Evolutionary conservation across 2,113 vertebrate genomes (phyloP), one percentile per base, ranked within the genome.

Genomic region (Rattus rattus): DNA sequence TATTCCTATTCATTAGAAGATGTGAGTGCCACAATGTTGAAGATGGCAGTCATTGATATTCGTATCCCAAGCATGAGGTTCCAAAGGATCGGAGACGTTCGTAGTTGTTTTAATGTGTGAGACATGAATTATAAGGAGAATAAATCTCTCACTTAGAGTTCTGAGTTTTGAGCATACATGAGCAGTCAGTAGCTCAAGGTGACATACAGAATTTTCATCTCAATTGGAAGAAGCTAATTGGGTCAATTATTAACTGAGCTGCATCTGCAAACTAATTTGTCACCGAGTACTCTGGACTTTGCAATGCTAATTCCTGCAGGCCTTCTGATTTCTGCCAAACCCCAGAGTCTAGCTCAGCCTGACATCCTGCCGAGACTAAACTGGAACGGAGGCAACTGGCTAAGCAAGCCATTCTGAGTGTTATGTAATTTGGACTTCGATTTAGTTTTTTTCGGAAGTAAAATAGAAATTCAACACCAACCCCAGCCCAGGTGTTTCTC

Each of bases 351-450:
- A 89, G 91, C 85, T 94, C 36, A 56, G 72, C 43, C 72, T 95
- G 76, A 95, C 67, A 43, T 73, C 54, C 97, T 89, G 87, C 9
- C 39, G 96, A 87, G 96, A 88, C 70, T 52, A 36, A 76, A 49
- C 30, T 97, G 95, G 96, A 95, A 59, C 80, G 81, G 56, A 88
- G 84, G 85, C 97, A 96, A 95, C 94, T 97, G 97, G 93, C 96
- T 92, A 90, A 95, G 92, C 84, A 39, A 96, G 95, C 90, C 80
- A 86, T 90, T 95, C 83, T 86, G 96, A 92, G 85, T 77, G 72
- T 97, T 97, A 96, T 96, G 87, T 89, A 97, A 97, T 97, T 97
- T 97, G 97, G 97, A 96, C 63, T 86, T 97, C 77, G 84, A 92
- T 91, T 96, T 90, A 90, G 96, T 9, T 92, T 92, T 98, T 96